Base-by-base conservation (phyloP, 2,797 vertebrate genomes). In the Tapirus indicus region DNA sequence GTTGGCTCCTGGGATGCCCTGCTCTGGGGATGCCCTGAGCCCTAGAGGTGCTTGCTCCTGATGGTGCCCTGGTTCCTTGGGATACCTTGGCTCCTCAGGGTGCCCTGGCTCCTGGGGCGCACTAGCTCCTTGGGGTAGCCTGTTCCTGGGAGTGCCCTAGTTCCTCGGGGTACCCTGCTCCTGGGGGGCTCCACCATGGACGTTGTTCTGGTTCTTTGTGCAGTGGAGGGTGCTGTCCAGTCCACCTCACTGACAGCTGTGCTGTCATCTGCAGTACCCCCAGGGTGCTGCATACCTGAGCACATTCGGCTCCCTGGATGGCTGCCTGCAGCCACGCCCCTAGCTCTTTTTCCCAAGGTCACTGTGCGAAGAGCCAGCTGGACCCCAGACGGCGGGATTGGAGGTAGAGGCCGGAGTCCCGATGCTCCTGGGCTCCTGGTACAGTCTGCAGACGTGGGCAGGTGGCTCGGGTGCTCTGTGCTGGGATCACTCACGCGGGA, bases 401-500 rank as follows among this genome's bases (percentile, higher is more conserved):
- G 18, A 8, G 13, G 1, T 5, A 32, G 62, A 16, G 18, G 25
- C 23, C 21, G 2, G 77, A 54, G 52, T 35, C 27, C 17, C 1
- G 0, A 0, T 27, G 49, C 6, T 2, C 54, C 52, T 17, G 64
- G 16, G 75, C 27, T 82, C 23, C 2, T 0, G 47, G 71, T 23
- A 0, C 56, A 4, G 38, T 0, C 17, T 20, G 32, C 10, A 2
- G 7, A 1, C 0, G 5, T 83, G 56, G 62, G 10, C 29, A 7
- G 38, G 69, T 5, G 41, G 12, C 27, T 72, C 68, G 0, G 20
- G 49, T 2, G 4, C 32, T 86, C 16, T 32, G 29, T 38, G n/a
- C 54, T 20, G 1, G 7, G 4, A 20, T 23, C 16, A 0, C 18
- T 12, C 8, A 0, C 0, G 29, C 38, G 16, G 16, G 72, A 27